Conservation (phyloP, 2,888 invertebrate species). For the Papilio protenor region DNA sequence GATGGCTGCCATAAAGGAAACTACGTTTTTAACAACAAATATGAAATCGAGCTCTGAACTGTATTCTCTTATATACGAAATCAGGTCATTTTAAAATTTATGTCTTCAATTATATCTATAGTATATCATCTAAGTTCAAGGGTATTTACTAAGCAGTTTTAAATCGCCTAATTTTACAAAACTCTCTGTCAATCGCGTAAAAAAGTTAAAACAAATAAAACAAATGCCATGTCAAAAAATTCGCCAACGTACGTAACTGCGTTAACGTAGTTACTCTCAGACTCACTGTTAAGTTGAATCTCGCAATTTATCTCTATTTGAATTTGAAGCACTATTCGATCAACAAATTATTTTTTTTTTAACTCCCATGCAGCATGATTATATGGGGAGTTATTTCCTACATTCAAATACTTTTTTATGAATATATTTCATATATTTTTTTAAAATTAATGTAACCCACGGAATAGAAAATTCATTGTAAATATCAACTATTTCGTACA, state of each 20-base stretch:
- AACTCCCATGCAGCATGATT: background rate
- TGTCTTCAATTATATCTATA: no score
- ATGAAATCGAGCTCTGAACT: background rate
- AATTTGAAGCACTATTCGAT: background rate
- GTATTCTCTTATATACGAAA: background rate
- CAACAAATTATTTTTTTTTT: constrained; percentile 1
- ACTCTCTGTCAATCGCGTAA: background rate
- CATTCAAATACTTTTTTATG: no score
- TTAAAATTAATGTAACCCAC: no score
- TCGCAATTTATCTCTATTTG: constrained; percentile 20
- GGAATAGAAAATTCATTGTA: background rate
- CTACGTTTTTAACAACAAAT: constrained; percentile 17
- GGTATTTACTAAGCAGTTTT: background rate
- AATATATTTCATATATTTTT: no score
- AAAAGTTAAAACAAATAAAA: no score
- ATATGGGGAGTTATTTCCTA: background rate
- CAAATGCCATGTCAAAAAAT: background rate
- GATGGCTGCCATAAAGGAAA: constrained; percentile 22
- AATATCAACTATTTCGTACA: background rate
- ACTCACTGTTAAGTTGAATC: background rate
- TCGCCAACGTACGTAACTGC: background rate
- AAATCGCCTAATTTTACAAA: no score
- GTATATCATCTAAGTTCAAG: background rate
- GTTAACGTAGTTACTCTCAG: background rate
- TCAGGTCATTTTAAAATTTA: background rate